Base-by-base conservation (phyloP, 2,888 invertebrate species). In the Drosophila infuscata region DNA sequence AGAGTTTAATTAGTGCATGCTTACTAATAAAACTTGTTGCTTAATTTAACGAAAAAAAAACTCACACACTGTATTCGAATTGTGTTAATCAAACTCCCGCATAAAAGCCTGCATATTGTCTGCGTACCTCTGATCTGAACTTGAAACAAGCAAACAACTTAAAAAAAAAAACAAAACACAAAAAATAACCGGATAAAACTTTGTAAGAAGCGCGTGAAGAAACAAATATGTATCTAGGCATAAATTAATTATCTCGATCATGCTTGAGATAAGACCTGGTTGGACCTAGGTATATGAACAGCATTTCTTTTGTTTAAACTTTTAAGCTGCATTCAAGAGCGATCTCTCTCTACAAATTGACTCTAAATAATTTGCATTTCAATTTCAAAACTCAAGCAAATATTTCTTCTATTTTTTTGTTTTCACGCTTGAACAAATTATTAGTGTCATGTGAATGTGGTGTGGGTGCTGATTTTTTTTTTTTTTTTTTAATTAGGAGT, bases 51-150 rank as follows among this genome's bases (percentile, higher is more conserved):
- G 25, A 60, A 68, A 62, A 29, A 51, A 51, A 52, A 48, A 64
- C 52, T 38, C 56, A 54, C 48, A 54, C 15, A 56, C 56, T 56
- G 38, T 29, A 56, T 56, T 38, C 49, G 41, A 76, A 80, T 74
- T 74, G 86, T 90, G 91, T 86, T 89, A 88, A 88, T 89, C 83
- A 91, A 85, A 81, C 88, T 76, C 88, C 91, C 90, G 81, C 91
- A 89, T 76, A 83, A 88, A 83, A 82, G 81, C 33, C 32, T 66
- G 46, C 79, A 63, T 64, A 74, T 57, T 86, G 82, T 77, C 70
- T 57, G 61, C 60, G 62, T 46, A 43, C 54, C 71, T 61, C 64
- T 53, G 74, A 79, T 75, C 72, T 86, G 90, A 86, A 81, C 87
- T 86, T 90, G 81, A 90, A 79, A 68, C 48, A 46, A 63, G 51